Base-by-base conservation (phyloP, 2,888 invertebrate species). In the Amphiduros pacificus region DNA sequence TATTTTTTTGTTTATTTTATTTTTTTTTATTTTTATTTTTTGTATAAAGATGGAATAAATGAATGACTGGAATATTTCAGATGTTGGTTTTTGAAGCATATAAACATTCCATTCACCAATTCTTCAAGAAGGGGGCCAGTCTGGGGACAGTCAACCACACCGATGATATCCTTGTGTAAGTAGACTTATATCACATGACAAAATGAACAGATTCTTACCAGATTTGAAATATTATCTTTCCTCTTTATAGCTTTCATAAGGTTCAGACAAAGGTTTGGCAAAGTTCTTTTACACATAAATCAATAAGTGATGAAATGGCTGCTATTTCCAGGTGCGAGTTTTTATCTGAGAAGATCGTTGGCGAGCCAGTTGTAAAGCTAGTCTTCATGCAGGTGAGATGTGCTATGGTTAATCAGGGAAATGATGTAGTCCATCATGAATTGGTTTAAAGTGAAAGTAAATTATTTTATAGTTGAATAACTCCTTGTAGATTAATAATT, bases 331-430 rank as follows among this genome's bases (percentile, higher is more conserved):
- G 83, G 20, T 77, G 75, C 73, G 81, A 83, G 70, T 74, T 80
- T 3, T 71, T 81, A 61, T 78, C 80, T 26, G 73, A 77, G 48
- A 73, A 76, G 14, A 69, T 79, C 22, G 81, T 79, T 44, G 79
- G 80, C 22, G 83, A 83, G 61, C 74, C 77, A 59, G 80, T 83
- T 6, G 68, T 76, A 49, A 78, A 82, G 62, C 58, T 83, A n/a
- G 71, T 73, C 55, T 75, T 82, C 27, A 70, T 80, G 31, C 82
- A 82, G 77, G 82, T 82, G 69, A 58, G 60, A 31, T n/a, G n/a
- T n/a, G n/a, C n/a, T n/a, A n/a, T n/a, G n/a, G n/a, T n/a, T n/a
- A n/a, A n/a, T n/a, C n/a, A n/a, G n/a, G n/a, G n/a, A n/a, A n/a
- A n/a, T n/a, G n/a, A n/a, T n/a, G n/a, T n/a, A n/a, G n/a, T n/a